phyloP scores from a whole-genome alignment of 2,888 invertebrate genomes.

The Apotomis capreana region DNA sequence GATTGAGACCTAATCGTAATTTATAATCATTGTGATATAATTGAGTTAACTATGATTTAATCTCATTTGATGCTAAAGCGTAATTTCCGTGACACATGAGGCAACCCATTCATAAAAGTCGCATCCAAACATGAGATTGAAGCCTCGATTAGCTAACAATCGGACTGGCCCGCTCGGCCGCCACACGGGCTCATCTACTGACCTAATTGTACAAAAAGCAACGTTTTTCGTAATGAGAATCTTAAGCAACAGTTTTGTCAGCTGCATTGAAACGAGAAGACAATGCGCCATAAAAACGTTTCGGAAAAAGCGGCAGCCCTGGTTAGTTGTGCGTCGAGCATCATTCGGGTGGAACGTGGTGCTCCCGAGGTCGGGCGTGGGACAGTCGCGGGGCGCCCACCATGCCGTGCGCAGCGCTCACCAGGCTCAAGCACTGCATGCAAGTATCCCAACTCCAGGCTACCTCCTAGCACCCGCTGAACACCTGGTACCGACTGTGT shows the following conservation, averaged over 20 bases:
- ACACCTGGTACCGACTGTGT: neutral
- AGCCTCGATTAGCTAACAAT: conserved; percentile 36
- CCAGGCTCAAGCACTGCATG: conserved; percentile 72
- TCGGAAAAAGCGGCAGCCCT: conserved; percentile 72
- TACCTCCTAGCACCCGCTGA: conserved; percentile 22
- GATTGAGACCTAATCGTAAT: neutral
- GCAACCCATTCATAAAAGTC: conserved; percentile 29
- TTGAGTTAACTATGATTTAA: conserved; percentile 1
- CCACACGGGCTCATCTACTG: conserved; percentile 40
- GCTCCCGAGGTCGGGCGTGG: conserved; percentile 48
- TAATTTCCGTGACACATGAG: conserved; percentile 21
- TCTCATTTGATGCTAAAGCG: conserved; percentile 11
- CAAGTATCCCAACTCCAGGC: conserved; percentile 66
- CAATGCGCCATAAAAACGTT: conserved; percentile 73
- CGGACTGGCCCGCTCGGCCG: conserved; percentile 12
- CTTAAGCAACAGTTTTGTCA: conserved; percentile 64
- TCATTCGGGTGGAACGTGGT: conserved; percentile 68
- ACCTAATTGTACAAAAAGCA: conserved; percentile 51
- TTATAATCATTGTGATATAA: neutral
- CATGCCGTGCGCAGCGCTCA: conserved; percentile 76
- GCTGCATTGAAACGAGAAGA: conserved; percentile 54
- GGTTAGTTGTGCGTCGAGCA: conserved; percentile 65
- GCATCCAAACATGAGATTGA: conserved; percentile 21
- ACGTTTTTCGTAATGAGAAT: conserved; percentile 62
- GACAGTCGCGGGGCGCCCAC: conserved; percentile 57